Conservation (phyloP, 2,113 vertebrate species). For the Nesoenas mayeri region DNA sequence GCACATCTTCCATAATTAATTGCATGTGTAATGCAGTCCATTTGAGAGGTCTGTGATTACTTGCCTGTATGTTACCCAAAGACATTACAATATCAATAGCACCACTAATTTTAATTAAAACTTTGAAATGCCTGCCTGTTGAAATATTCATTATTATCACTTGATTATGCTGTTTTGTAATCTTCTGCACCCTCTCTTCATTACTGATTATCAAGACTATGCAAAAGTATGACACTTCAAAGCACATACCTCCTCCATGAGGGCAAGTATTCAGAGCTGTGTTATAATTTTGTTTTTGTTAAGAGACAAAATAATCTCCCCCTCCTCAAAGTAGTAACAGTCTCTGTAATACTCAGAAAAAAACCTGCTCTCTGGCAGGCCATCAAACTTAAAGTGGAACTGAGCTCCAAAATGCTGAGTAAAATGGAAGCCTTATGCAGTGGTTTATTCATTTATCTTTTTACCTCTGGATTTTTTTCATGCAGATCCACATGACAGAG, state of each 20-base stretch:
- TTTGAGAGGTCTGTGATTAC: conserved; percentile 74
- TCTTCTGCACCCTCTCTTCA: conserved; percentile 59
- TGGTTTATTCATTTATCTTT: neutral
- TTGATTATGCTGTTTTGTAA: conserved; percentile 77
- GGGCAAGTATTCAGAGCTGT: neutral
- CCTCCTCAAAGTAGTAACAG: neutral
- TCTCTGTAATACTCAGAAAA: neutral
- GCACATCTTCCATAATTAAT: conserved; percentile 74
- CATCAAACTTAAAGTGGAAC: neutral
- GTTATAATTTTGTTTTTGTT: conserved; percentile 48
- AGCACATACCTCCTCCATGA: neutral
- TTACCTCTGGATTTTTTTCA: neutral
- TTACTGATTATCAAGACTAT: conserved; percentile 64
- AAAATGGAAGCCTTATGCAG: neutral
- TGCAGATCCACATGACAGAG: neutral
- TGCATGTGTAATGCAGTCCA: conserved; percentile 67
- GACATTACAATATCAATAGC: conserved; percentile 74
- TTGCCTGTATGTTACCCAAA: conserved; percentile 66
- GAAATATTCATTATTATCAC: conserved; percentile 76
- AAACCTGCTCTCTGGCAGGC: neutral
- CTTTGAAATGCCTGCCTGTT: conserved; percentile 70
- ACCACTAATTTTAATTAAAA: conserved; percentile 80
- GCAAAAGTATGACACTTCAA: conserved; percentile 51
- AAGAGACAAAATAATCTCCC: neutral
- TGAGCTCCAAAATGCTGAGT: neutral